phyloP scores from a whole-genome alignment of 64 coral and sea anemone species.

The Stichodactyla helianthus region DNA sequence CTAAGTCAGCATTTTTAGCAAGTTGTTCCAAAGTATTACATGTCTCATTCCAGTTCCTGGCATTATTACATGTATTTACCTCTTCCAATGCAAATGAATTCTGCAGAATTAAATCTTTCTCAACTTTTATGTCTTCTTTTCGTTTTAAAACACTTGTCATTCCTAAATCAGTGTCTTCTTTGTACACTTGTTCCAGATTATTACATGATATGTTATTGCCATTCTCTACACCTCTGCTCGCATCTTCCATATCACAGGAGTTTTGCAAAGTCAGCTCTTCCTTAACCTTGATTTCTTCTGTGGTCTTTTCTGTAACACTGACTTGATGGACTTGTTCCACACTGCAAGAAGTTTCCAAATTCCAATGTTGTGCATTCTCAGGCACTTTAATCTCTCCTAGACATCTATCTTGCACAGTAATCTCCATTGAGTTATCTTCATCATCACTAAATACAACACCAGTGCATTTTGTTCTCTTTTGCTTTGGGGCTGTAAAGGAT shows the following conservation, averaged over 20 bases:
- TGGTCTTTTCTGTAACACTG: background rate
- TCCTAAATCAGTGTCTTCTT: too few species aligned
- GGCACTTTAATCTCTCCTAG: background rate
- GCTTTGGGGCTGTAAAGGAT: too few species aligned
- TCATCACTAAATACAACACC: constrained; percentile 26
- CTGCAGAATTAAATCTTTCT: too few species aligned
- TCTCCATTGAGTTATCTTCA: background rate
- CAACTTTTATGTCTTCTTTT: background rate
- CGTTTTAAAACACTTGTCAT: too few species aligned
- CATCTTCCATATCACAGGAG: background rate
- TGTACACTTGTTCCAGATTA: too few species aligned
- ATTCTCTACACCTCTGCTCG: too few species aligned
- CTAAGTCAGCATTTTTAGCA: background rate
- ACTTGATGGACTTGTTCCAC: background rate
- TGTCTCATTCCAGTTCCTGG: background rate
- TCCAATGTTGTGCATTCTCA: background rate
- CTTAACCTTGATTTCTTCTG: background rate
- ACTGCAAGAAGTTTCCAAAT: background rate
- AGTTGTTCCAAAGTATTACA: background rate
- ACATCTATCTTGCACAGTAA: background rate
- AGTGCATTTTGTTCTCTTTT: background rate
- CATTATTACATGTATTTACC: background rate
- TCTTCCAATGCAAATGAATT: background rate
- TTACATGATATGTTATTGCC: too few species aligned
- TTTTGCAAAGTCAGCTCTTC: too few species aligned